Percentiles rank a stretch among this genome's conserved stretches.
Conservation (phyloP, 53 echinoderm and acorn worm genomes). For the Mesocentrotus franciscanus region DNA sequence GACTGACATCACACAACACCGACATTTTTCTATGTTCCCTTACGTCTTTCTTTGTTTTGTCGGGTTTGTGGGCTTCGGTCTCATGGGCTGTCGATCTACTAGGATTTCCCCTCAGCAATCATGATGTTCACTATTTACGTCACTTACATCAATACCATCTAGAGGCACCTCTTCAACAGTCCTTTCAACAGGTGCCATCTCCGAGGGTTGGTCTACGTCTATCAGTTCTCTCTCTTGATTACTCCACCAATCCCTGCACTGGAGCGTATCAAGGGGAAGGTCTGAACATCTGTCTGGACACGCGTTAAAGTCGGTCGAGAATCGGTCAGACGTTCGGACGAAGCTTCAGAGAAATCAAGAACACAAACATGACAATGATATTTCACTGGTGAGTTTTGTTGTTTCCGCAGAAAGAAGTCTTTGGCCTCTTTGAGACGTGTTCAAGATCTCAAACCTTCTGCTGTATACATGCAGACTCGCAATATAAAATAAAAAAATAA, state of each 20-base stretch:
- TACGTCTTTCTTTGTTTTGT: too few relatives aligned
- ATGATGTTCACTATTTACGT: background rate
- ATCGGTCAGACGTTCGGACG: background rate
- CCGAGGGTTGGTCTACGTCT: background rate
- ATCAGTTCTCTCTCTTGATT: background rate
- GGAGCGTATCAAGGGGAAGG: background rate
- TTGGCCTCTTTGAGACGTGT: too few relatives aligned
- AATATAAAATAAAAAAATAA: too few relatives aligned
- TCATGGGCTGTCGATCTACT: too few relatives aligned
- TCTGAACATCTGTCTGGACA: constrained; percentile 42
- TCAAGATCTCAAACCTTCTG: too few relatives aligned
- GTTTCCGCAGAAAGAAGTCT: too few relatives aligned
- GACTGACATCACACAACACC: too few relatives aligned
- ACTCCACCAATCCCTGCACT: constrained; percentile 40
- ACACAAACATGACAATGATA: background rate
- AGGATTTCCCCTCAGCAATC: too few relatives aligned
- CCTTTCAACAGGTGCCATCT: background rate
- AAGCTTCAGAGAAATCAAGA: background rate
- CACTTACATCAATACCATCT: background rate
- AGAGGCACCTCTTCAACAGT: background rate
- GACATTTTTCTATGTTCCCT: too few relatives aligned
- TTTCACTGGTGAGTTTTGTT: too few relatives aligned
- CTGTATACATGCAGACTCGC: too few relatives aligned
- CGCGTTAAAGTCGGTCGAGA: background rate
- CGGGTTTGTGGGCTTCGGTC: too few relatives aligned